Evolutionary conservation across 2,888 invertebrate genomes (phyloP).

Genomic region (Synergus gifuensis): DNA sequence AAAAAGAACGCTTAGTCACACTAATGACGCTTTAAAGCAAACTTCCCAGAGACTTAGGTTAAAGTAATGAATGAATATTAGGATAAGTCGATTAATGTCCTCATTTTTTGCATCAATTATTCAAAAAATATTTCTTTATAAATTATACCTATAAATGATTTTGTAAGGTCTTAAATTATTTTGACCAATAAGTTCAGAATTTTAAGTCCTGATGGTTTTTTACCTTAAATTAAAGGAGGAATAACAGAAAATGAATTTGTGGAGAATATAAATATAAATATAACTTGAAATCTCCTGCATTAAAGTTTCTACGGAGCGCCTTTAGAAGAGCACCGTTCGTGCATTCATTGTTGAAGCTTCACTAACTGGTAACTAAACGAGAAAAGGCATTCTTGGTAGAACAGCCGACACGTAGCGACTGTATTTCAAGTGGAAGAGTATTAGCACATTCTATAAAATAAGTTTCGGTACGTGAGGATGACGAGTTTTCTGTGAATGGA

Average conservation of each 20-base stretch:
- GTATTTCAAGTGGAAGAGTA: constrained; percentile 52
- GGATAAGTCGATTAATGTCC: neutral
- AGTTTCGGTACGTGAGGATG: constrained; percentile 52
- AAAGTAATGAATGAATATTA: constrained; percentile 8
- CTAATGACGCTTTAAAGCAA: constrained; percentile 25
- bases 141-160: too few relatives aligned
- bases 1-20: constrained; percentile 40
- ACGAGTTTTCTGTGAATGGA: constrained; percentile 53
- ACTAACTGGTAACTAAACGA: neutral
- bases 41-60: neutral
- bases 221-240: neutral
- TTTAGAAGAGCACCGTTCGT: neutral
- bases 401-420: constrained; percentile 48
- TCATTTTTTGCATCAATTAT: neutral
- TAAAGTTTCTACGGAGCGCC: neutral
- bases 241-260: constrained; percentile 3
- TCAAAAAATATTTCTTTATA: neutral
- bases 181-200: too few relatives aligned
- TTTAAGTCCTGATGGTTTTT: neutral
- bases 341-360: neutral
- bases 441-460: constrained; percentile 55
- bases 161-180: too few relatives aligned
- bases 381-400: neutral
- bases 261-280: neutral
- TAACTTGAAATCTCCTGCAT: constrained; percentile 4